Evolutionary conservation across 1,140 invertebrate species (phyloP), one percentile per base, ranked within the genome.

Genomic region (Drosophila pandora): DNA sequence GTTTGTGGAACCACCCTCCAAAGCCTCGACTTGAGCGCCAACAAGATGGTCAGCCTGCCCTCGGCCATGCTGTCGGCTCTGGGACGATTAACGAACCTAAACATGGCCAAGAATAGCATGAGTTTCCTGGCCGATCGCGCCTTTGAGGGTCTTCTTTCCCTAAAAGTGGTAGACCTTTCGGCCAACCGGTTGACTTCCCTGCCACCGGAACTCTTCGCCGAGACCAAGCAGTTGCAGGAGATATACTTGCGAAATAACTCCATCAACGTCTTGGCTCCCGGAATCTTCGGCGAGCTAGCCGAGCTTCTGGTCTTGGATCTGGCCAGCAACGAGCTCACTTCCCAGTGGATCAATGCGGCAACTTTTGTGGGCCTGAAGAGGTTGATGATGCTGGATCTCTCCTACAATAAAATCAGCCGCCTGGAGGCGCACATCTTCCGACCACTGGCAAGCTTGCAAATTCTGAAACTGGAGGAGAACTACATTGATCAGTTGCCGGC

Each of bases 211-310:
- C 92, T 97, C 55, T 97, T 97, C 82, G 93, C 94, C 52, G 96
- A 97, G 81, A 95, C 95, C 9, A 94, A 95, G 72, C 95, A 96
- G 71, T 92, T 97, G 30, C 95, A 96, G 89, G 96, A 97, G 93
- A 95, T 97, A 75, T 95, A 97, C 91, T 91, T 97, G 28, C 94
- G 95, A 76, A 97, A 97, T 82, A 97, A 98, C 92, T 96, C 95
- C n/a, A 95, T 98, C 23, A 96, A 95, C 79, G 96, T 97, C 0
- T 85, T 97, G 3, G 96, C 96, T 21, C 96, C 96, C 0, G 97
- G 96, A 2, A 92, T 98, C 39, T 97, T 98, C 90, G 94, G 94
- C 76, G 96, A 96, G 58, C 92, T 98, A 13, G 94, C 95, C 3
- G 96, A 97, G 90, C 91, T 99, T 23, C 91, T 96, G 58, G 94